These are phyloP conservation scores for Nyctibius bracteatus DNA, from an alignment of 2,113 vertebrate species.

Conservation along the genomic window DNA sequence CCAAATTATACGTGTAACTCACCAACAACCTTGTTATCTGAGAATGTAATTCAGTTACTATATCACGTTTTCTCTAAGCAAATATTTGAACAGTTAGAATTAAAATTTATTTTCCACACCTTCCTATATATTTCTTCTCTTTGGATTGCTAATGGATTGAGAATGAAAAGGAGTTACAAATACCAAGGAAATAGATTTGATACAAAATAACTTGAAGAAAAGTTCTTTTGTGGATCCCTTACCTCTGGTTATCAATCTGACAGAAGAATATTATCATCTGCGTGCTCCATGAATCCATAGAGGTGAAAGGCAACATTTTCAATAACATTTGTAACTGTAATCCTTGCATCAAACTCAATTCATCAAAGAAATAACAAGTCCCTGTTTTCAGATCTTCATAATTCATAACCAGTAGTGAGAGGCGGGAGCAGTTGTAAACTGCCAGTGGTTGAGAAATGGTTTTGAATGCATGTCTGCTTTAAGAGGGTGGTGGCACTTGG, in stretches of 20 bases:
- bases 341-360: not conserved
- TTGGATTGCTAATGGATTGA: not conserved
- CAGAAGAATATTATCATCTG: not conserved
- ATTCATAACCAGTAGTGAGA: not conserved
- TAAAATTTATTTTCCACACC: not conserved
- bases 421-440: not conserved
- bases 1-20: not conserved
- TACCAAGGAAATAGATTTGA: not conserved
- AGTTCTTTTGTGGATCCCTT: not conserved
- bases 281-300: rapidly evolving
- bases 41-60: not conserved
- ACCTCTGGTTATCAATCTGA: not conserved
- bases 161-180: not conserved
- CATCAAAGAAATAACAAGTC: not conserved
- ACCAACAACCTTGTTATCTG: not conserved
- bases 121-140: not conserved
- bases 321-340: not conserved
- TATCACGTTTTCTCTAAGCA: not conserved
- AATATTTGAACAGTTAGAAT: not conserved
- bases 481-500: not conserved
- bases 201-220: not conserved
- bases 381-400: not conserved
- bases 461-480: not conserved
- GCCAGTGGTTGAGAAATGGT: not conserved
- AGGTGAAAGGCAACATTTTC: not conserved